These are phyloP conservation scores for Drosophila testacea DNA, from an alignment of 2,888 invertebrate species.

Conservation along the genomic window DNA sequence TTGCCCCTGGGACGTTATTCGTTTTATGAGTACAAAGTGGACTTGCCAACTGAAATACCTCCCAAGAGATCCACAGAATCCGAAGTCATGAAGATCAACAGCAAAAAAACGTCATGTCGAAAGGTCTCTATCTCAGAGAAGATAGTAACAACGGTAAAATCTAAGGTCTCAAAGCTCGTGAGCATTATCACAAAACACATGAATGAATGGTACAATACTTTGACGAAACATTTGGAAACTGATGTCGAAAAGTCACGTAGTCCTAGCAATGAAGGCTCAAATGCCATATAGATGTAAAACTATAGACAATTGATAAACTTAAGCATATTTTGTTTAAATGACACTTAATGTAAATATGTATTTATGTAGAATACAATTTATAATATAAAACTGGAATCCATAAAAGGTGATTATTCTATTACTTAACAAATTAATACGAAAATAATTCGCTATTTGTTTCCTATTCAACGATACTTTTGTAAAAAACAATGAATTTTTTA, in stretches of 20 bases:
- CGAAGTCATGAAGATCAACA: conserved; percentile 56
- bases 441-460: conserved; percentile 1
- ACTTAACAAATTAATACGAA: conserved; percentile 35
- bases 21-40: conserved; percentile 61
- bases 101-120: conserved; percentile 10
- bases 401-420: conserved; percentile 29
- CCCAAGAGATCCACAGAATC: conserved; percentile 30
- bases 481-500: neutral
- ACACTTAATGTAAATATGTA: conserved; percentile 67
- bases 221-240: conserved; percentile 63
- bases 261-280: conserved; percentile 12
- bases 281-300: conserved; percentile 40
- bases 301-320: neutral
- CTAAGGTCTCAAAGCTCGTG: conserved; percentile 76
- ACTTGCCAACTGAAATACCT: conserved; percentile 24
- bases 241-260: conserved; percentile 8
- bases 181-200: conserved; percentile 80
- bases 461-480: neutral
- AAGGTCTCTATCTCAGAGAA: conserved; percentile 46
- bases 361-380: conserved; percentile 44
- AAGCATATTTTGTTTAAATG: neutral
- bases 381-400: conserved; percentile 9
- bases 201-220: conserved; percentile 81
- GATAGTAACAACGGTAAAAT: conserved; percentile 72
- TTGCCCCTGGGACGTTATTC: conserved; percentile 52